phyloP scores from a whole-genome alignment of 23 tunicate genomes.

The Clavelina lepadiformis region DNA sequence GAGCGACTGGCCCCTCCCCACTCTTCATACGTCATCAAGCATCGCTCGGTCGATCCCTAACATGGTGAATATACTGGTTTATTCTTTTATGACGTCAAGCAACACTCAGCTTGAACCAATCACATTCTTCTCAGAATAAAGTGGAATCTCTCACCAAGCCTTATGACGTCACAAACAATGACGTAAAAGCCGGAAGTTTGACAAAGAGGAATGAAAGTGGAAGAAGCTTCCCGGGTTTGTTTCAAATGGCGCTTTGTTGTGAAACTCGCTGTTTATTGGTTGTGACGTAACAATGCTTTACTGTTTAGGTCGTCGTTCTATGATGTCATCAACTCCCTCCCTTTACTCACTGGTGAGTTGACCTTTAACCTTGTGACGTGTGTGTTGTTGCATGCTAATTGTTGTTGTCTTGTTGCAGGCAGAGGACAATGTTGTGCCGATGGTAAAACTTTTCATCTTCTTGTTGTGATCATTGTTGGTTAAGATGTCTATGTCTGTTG shows the following conservation, averaged over 20 bases:
- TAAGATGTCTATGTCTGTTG: not conserved
- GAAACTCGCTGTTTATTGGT: no score
- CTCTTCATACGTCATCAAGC: conserved; percentile 32
- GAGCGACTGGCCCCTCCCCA: conserved; percentile 84
- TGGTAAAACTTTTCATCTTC: conserved; percentile 2
- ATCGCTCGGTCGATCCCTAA: conserved; percentile 64
- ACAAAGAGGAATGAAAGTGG: no score
- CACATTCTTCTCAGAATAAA: no score
- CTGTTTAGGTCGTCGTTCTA: not conserved
- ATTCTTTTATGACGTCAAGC: no score
- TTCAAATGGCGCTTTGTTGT: no score
- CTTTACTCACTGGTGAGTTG: conserved; percentile 24
- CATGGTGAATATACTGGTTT: conserved; percentile 36
- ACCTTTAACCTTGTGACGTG: not conserved
- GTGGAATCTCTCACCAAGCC: no score
- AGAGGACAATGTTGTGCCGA: not conserved
- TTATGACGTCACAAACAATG: no score
- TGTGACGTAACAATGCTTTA: no score
- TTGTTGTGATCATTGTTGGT: not conserved
- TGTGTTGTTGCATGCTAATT: not conserved
- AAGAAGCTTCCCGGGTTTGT: no score
- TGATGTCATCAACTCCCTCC: conserved; percentile 5
- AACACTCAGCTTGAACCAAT: no score
- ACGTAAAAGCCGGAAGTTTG: no score
- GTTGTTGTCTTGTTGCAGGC: not conserved